A percentile compares a stretch with the other conserved stretches of the same genome.
phyloP scores from a whole-genome alignment of 30 jellyfish, hydroid and myxozoan species.

The Morbakka virulenta region DNA sequence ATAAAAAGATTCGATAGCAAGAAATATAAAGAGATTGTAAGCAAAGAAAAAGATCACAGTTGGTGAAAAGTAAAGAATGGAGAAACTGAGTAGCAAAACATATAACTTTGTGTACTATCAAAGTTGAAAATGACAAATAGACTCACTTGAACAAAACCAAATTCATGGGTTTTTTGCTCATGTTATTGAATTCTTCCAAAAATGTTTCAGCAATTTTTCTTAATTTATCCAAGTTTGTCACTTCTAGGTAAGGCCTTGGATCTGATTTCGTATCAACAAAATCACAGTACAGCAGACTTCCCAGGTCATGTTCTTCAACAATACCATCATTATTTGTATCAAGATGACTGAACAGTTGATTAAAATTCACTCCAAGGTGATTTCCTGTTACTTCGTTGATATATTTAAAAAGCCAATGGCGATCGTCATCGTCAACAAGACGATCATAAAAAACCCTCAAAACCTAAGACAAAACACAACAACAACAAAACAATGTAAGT shows the following conservation, averaged over 20 bases:
- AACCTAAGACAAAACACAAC: constrained; percentile 45
- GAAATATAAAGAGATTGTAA: too few species aligned
- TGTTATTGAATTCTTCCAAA: constrained; percentile 91
- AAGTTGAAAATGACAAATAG: not conserved
- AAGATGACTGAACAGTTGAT: constrained; percentile 70
- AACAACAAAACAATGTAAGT: not conserved
- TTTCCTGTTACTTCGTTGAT: constrained; percentile 64
- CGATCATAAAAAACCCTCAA: constrained; percentile 97
- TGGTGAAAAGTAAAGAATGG: too few species aligned
- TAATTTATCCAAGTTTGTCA: constrained; percentile 64
- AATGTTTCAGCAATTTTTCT: constrained; percentile 82
- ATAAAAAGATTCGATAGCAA: too few species aligned
- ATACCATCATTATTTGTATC: constrained; percentile 70
- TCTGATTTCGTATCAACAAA: constrained; percentile 89
- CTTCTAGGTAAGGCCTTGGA: constrained; percentile 95
- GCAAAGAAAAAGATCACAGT: too few species aligned
- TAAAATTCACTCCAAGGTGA: constrained; percentile 57
- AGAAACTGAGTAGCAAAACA: too few species aligned
- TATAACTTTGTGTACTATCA: too few species aligned
- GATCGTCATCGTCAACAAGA: constrained; percentile 89
- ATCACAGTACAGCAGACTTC: constrained; percentile 92
- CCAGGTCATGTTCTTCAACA: constrained; percentile 77
- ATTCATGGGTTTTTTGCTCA: constrained; percentile 98
- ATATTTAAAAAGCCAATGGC: constrained; percentile 77
- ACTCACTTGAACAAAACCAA: constrained; percentile 89